phyloP scores from a whole-genome alignment of 2,113 vertebrate genomes.

The Rhineura floridana region DNA sequence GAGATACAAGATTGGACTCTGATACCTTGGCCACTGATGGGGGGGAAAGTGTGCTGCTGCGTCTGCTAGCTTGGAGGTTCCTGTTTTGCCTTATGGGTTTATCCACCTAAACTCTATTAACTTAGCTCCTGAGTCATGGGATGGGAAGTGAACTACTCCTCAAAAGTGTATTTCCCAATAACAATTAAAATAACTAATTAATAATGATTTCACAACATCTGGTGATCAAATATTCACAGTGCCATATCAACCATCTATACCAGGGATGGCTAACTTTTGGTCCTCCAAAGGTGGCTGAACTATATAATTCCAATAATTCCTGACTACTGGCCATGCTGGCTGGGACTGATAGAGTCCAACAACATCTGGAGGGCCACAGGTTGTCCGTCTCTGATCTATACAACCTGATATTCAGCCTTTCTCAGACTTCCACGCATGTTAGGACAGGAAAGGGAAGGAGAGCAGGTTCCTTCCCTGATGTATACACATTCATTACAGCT shows the following conservation, averaged over 20 bases:
- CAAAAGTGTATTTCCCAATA: constrained; percentile 19
- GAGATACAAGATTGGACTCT: neutral
- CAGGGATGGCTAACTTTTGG: too few species aligned
- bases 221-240: neutral
- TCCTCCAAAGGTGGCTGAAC: too few species aligned
- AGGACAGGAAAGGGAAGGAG: neutral
- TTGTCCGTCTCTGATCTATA: neutral
- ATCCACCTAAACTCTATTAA: neutral
- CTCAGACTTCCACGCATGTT: neutral
- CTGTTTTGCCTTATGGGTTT: neutral
- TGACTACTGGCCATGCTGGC: neutral
- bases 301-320: neutral
- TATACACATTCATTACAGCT: neutral
- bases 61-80: neutral
- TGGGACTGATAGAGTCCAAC: neutral
- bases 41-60: neutral
- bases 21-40: constrained; percentile 15
- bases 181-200: constrained; percentile 29
- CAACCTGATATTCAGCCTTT: neutral
- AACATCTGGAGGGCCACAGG: neutral
- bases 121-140: constrained; percentile 23
- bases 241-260: neutral
- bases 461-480: neutral
- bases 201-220: neutral
- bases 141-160: constrained; percentile 8